Conservation (phyloP, 2,113 vertebrate genomes). For the Emydocephalus ijimae region DNA sequence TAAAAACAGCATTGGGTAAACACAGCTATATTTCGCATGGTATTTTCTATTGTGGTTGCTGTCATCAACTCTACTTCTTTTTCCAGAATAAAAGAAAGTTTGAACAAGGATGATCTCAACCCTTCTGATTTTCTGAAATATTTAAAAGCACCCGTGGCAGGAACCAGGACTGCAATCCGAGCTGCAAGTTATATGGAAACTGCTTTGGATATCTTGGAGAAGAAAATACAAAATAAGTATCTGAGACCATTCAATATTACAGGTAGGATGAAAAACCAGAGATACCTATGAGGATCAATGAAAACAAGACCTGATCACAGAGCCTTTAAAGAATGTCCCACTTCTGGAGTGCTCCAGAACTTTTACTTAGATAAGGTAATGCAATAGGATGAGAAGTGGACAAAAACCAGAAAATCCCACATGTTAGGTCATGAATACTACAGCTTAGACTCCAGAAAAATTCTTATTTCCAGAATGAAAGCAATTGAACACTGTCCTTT, state of each 20-base stretch:
- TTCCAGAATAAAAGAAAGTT: slow-evolving; percentile 68
- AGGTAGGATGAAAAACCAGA: slow-evolving; percentile 55
- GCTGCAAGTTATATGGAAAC: slow-evolving; percentile 75
- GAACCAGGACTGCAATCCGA: slow-evolving; percentile 67
- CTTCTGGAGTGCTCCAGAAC: background rate
- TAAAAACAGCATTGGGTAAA: background rate
- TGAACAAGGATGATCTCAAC: slow-evolving; percentile 52
- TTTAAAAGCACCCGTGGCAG: slow-evolving; percentile 72
- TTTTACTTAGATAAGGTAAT: background rate
- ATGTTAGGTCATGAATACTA: background rate
- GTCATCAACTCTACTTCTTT: background rate
- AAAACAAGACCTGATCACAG: background rate
- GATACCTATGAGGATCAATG: background rate
- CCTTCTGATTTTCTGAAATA: slow-evolving; percentile 71
- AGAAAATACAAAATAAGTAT: slow-evolving; percentile 60
- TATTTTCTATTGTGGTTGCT: background rate
- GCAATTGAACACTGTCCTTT: background rate
- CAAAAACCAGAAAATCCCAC: background rate
- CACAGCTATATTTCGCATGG: too few species aligned
- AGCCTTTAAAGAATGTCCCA: background rate
- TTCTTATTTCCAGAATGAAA: background rate
- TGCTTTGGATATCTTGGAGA: slow-evolving; percentile 67
- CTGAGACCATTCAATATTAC: slow-evolving; percentile 71
- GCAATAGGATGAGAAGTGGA: background rate
- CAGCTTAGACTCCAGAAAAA: background rate